Conservation (phyloP, 92 coral and sea anemone species). For the Phenganax subtilis region DNA sequence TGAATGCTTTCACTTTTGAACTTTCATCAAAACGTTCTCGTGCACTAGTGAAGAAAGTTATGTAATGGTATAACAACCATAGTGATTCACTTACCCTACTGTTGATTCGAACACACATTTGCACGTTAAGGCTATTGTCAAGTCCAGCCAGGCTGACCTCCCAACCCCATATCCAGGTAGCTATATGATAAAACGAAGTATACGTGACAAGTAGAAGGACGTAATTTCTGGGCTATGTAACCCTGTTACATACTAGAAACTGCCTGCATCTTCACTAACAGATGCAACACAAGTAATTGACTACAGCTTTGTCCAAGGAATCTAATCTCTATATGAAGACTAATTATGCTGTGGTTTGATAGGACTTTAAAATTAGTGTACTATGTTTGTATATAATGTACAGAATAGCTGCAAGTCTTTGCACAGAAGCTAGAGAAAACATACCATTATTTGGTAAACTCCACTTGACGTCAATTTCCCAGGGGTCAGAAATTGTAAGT, state of each 20-base stretch:
- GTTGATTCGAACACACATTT: slow-evolving; percentile 29
- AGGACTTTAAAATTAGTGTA: not conserved
- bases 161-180: slow-evolving; percentile 27
- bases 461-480: slow-evolving; percentile 6
- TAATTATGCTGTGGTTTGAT: too few species aligned
- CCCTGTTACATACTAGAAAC: not conserved
- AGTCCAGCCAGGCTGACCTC: slow-evolving; percentile 22
- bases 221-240: not conserved
- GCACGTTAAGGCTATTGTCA: not conserved
- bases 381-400: not conserved
- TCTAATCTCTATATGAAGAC: too few species aligned
- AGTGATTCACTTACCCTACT: slow-evolving; percentile 5
- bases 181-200: not conserved
- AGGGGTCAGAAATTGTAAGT: not conserved
- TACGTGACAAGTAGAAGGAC: not conserved
- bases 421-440: not conserved
- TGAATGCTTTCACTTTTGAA: not conserved
- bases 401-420: not conserved
- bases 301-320: too few species aligned
- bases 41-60: not conserved
- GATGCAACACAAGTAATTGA: too few species aligned
- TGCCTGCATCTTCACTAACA: not conserved
- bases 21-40: not conserved
- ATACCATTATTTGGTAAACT: not conserved
- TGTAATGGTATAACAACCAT: not conserved